phyloP scores from a whole-genome alignment of 2,113 vertebrate genomes.

The Oncorhynchus kisutch region DNA sequence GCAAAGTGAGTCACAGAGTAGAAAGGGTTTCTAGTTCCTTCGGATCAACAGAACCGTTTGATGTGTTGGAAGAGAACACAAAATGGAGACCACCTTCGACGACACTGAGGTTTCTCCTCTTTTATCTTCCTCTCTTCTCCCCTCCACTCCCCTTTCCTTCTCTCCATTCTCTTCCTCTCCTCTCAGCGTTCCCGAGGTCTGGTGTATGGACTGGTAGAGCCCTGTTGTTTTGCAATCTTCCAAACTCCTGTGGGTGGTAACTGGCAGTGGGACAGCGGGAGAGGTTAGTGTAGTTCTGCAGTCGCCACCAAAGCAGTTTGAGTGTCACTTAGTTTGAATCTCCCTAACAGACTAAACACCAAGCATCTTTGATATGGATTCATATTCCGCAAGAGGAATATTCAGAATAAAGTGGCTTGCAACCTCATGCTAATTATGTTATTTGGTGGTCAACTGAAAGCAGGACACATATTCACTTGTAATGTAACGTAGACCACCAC shows the following conservation, averaged over 20 bases:
- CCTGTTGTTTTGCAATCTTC: constrained; percentile 31
- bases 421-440: constrained; percentile 38
- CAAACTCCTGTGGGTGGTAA: constrained; percentile 29
- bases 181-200: neutral
- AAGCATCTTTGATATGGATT: constrained; percentile 13
- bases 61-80: constrained; percentile 36
- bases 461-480: constrained; percentile 3
- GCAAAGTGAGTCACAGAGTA: constrained; percentile 18
- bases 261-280: neutral
- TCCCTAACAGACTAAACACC: neutral
- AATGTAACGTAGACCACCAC: constrained; percentile 19
- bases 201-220: constrained; percentile 5
- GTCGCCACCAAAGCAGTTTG: neutral
- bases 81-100: neutral
- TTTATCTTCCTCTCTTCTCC: neutral
- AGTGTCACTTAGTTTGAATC: neutral
- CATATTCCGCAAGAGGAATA: constrained; percentile 13
- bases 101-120: constrained; percentile 17
- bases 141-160: constrained; percentile 5
- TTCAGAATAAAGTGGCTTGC: constrained; percentile 19
- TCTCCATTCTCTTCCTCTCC: constrained; percentile 8
- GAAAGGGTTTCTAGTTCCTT: constrained; percentile 41
- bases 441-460: constrained; percentile 15
- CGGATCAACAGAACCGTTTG: constrained; percentile 36
- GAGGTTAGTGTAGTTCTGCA: neutral